phyloP scores from a whole-genome alignment of 1,140 invertebrate genomes.

The Drosophila funebris region DNA sequence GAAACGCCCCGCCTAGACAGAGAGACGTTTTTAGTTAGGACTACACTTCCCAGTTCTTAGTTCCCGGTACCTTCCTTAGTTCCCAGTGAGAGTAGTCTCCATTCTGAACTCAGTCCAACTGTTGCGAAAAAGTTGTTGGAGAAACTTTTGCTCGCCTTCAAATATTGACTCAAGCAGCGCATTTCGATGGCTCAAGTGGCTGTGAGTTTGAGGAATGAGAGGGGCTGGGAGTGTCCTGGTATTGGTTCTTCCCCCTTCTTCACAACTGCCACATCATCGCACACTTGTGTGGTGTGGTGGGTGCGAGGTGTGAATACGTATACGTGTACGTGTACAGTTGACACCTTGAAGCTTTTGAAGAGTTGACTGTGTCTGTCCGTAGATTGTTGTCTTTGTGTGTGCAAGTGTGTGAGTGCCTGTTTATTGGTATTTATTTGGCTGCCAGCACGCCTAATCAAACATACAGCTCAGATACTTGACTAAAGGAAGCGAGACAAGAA shows the following conservation, averaged over 20 bases:
- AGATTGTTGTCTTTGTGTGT: constrained; percentile 7
- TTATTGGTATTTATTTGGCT: constrained; percentile 79
- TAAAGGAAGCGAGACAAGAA: constrained; percentile 11
- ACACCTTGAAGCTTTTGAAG: constrained; percentile 63
- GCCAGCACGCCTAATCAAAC: constrained; percentile 76
- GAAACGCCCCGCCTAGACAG: constrained; percentile 44
- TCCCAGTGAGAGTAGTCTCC: constrained; percentile 1
- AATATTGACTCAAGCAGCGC: constrained; percentile 70
- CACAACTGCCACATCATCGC: too few relatives aligned
- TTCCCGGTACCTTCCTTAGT: neutral
- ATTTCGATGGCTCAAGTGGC: constrained; percentile 50
- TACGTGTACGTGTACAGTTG: constrained; percentile 76
- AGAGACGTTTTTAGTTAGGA: too few relatives aligned
- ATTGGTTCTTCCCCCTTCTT: neutral
- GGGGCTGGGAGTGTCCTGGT: neutral
- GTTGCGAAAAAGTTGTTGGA: constrained; percentile 61
- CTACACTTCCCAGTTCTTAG: neutral
- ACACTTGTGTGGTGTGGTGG: neutral
- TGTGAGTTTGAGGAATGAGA: constrained; percentile 6
- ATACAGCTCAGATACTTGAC: constrained; percentile 47
- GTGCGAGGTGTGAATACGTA: constrained; percentile 61
- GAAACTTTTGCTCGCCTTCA: constrained; percentile 67
- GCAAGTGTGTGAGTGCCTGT: constrained; percentile 30
- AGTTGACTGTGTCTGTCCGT: constrained; percentile 23
- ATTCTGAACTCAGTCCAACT: constrained; percentile 20